Evolutionary conservation across 2,888 invertebrate species (phyloP).

Genomic region (Melieria picta): DNA sequence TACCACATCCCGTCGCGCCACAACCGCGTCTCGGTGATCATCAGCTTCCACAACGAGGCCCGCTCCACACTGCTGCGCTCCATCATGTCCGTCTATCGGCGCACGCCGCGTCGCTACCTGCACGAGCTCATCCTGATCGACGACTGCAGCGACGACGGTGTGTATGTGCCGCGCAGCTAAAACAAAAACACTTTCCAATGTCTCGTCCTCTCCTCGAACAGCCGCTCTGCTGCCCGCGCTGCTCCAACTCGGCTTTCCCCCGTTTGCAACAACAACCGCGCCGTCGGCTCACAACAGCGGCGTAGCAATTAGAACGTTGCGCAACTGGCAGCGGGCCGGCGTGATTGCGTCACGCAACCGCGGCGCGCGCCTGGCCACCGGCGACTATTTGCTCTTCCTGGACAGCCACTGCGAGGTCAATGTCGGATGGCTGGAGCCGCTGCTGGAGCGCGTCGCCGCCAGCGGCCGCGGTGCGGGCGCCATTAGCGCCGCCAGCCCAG

Average conservation of each 20-base stretch:
- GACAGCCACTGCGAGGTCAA: conserved; percentile 67
- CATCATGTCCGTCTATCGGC: conserved; percentile 52
- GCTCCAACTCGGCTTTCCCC: conserved; percentile 14
- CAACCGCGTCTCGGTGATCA: conserved; percentile 55
- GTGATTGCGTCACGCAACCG: conserved; percentile 65
- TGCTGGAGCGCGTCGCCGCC: conserved; percentile 54
- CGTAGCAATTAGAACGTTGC: conserved; percentile 42
- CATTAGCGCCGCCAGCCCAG: conserved; percentile 65
- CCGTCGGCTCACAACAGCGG: neutral
- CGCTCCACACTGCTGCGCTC: conserved; percentile 58
- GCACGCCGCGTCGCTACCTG: conserved; percentile 53
- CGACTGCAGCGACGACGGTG: conserved; percentile 59
- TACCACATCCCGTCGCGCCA: conserved; percentile 42
- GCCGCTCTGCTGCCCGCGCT: conserved; percentile 13
- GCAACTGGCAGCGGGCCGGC: conserved; percentile 57
- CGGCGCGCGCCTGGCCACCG: conserved; percentile 59
- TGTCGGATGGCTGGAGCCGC: conserved; percentile 65
- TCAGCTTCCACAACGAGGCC: conserved; percentile 59
- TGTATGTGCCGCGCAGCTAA: conserved; percentile 24
- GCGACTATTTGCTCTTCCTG: conserved; percentile 63
- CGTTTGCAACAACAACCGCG: conserved; percentile 1
- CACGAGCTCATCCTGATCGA: conserved; percentile 60
- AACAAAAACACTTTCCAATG: neutral
- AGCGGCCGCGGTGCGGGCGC: conserved; percentile 18
- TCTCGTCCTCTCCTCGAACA: neutral